phyloP scores from a whole-genome alignment of 2,797 vertebrate genomes.

The Erethizon dorsatum region DNA sequence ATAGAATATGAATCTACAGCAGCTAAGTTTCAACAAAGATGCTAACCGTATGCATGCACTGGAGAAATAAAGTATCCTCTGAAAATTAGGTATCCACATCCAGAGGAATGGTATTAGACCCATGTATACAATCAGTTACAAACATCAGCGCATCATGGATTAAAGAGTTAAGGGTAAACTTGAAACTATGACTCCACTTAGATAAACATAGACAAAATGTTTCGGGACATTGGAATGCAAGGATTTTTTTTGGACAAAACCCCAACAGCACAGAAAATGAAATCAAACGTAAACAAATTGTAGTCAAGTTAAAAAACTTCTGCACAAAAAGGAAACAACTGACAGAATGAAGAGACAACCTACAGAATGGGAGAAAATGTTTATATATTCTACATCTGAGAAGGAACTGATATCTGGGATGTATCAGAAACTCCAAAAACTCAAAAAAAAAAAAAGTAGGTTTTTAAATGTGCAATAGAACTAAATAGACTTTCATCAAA shows the following conservation, averaged over 20 bases:
- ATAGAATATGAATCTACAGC: neutral
- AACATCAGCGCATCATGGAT: neutral
- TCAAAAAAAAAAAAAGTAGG: neutral
- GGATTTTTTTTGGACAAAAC: neutral
- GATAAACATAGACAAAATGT: neutral
- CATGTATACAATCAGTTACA: neutral
- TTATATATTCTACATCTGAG: neutral
- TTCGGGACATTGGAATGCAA: neutral
- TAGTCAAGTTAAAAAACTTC: neutral
- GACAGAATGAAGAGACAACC: neutral
- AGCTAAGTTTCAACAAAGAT: neutral
- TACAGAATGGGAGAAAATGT: neutral
- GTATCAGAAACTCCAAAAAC: neutral
- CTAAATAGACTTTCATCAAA: neutral
- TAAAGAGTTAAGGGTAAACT: neutral
- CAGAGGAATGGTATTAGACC: neutral
- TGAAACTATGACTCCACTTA: neutral
- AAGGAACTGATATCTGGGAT: neutral
- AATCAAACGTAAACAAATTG: neutral
- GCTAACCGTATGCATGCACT: neutral
- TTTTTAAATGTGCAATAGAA: neutral
- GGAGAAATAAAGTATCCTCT: neutral
- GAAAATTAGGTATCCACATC: neutral
- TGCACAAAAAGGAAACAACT: neutral
- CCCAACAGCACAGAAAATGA: neutral